Conservation (phyloP, 2,113 vertebrate genomes). For the Syrrhaptes paradoxus region DNA sequence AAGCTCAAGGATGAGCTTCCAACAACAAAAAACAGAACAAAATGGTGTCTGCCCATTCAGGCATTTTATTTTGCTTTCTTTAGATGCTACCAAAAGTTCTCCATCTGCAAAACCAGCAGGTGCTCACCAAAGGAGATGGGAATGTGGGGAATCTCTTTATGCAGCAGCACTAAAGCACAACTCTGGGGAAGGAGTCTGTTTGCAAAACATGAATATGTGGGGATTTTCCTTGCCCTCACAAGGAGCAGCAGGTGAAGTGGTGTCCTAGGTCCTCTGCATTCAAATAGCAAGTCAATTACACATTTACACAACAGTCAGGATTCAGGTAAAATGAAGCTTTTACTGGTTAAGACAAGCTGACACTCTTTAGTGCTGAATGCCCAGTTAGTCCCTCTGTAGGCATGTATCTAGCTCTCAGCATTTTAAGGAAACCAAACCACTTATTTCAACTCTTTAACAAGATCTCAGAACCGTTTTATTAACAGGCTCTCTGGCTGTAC, state of each 20-base stretch:
- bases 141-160: background rate
- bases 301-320: background rate
- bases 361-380: background rate
- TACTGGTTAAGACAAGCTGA: background rate
- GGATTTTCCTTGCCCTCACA: background rate
- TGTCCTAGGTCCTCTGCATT: background rate
- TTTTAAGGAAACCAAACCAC: background rate
- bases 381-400: background rate
- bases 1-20: background rate
- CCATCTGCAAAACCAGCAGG: background rate
- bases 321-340: background rate
- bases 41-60: background rate
- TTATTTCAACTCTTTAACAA: background rate
- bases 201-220: accelerated
- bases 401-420: background rate
- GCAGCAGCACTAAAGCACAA: background rate
- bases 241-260: background rate
- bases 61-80: background rate
- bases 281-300: background rate
- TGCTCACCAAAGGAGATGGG: background rate
- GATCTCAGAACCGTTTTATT: background rate
- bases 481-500: background rate
- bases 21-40: background rate
- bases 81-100: background rate
- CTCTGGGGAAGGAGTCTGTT: background rate